Conservation (phyloP, 2,797 vertebrate species). For the Microcaecilia unicolor region DNA sequence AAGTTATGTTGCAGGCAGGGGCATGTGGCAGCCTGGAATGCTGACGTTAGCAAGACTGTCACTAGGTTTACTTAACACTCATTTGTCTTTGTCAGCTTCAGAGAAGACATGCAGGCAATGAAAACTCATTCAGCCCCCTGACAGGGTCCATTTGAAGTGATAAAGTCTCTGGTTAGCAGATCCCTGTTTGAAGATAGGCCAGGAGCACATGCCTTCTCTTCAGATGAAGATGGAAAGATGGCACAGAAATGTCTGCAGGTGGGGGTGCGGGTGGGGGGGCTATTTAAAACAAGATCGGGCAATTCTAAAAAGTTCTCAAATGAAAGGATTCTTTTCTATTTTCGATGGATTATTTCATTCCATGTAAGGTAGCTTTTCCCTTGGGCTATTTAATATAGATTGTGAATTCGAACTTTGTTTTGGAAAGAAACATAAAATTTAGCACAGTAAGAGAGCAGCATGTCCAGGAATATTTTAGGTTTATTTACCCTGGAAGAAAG, state of each 20-base stretch:
- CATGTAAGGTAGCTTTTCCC: no score
- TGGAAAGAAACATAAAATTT: no score
- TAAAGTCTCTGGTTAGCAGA: constrained; percentile 15
- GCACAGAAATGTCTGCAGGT: constrained; percentile 24
- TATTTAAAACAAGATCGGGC: constrained; percentile 34
- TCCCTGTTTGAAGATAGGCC: constrained; percentile 24
- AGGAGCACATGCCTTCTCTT: constrained; percentile 21
- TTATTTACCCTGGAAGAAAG: no score
- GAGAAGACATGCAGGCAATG: constrained; percentile 45
- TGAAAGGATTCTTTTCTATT: no score
- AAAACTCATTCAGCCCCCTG: constrained; percentile 32
- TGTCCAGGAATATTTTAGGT: no score
- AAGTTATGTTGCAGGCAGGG: constrained; percentile 15
- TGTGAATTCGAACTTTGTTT: no score
- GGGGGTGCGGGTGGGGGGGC: constrained; percentile 8
- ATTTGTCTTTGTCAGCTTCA: constrained; percentile 57
- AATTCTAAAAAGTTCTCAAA: no score
- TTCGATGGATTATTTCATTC: no score
- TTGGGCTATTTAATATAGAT: no score
- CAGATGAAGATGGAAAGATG: constrained; percentile 14
- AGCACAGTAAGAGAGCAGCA: no score
- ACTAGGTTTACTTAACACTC: constrained; percentile 41
- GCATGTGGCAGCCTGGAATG: constrained; percentile 33
- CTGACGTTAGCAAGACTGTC: constrained; percentile 43
- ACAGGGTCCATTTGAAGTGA: background rate